These are phyloP conservation scores for Scolopax bukidnonensis DNA, from an alignment of 2,797 vertebrate genomes.

Conservation along the genomic window DNA sequence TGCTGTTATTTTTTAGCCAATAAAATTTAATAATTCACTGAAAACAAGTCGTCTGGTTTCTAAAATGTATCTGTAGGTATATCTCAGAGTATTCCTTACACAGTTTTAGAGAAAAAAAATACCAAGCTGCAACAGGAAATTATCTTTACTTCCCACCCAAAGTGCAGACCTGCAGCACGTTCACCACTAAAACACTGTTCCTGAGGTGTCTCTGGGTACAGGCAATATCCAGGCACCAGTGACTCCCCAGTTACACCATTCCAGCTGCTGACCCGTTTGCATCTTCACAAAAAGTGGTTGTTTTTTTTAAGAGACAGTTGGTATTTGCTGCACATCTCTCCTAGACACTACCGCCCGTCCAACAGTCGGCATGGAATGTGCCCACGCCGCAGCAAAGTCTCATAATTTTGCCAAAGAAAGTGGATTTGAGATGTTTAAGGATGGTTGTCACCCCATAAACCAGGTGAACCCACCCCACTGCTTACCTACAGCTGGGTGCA, in stretches of 20 bases:
- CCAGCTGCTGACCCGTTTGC: accelerated
- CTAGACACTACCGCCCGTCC: accelerated
- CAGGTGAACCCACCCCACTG: neutral
- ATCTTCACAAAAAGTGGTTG: neutral
- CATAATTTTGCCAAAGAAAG: neutral
- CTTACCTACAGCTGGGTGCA: neutral
- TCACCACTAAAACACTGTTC: neutral
- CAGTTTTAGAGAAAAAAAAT: neutral
- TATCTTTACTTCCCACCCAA: no score
- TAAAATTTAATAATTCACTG: neutral
- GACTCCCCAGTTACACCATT: accelerated
- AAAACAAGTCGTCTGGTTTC: accelerated
- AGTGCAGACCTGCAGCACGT: neutral
- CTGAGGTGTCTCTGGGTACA: accelerated
- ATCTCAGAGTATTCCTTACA: neutral
- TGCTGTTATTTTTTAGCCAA: neutral
- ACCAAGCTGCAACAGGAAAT: neutral
- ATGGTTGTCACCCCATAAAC: neutral
- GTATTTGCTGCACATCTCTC: neutral
- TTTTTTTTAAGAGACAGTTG: neutral
- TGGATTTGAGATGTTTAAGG: neutral
- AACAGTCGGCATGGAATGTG: neutral
- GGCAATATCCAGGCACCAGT: accelerated
- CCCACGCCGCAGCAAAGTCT: neutral
- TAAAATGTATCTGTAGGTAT: neutral